Base-by-base conservation (phyloP, 2,113 vertebrate genomes). In the Passer montanus region DNA sequence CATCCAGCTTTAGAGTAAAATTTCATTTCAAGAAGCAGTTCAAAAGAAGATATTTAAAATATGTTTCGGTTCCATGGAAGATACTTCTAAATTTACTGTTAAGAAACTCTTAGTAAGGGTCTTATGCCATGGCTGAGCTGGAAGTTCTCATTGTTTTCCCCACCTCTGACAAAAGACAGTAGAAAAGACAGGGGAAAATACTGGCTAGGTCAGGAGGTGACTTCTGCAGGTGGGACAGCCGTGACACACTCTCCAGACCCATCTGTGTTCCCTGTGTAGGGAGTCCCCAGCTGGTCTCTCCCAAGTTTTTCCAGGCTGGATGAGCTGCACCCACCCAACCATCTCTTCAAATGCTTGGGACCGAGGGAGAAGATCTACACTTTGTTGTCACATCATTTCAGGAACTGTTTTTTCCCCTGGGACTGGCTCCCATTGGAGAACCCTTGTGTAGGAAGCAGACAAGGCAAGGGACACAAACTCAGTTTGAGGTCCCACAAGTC, bases 191-290 rank as follows among this genome's bases (percentile, higher is more conserved):
- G 11, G 17, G 35, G 31, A 53, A 88, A 66, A 52, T 22, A 28
- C 15, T 52, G 58, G 2, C 39, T 46, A 56, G 76, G 53, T 44
- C 27, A 68, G 44, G 33, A 89, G 53, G 30, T 72, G 84, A 41
- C 30, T 35, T 64, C 22, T 68, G 35, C 58, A 79, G 53, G 6
- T 70, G 39, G 35, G 18, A 53, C 58, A 90, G 72, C 33, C 3
- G 0, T 24, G 66, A 53, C 43, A 10, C 5, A 0, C 31, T 22
- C 33, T 79, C 30, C 53, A 83, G 37, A 59, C 17, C n/a, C 28
- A 28, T 44, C n/a, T 4, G 1, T 23, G 28, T 72, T 85, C 52
- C 28, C 6, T 2, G 3, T 21, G 0, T n/a, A 50, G 8, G 18
- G 16, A 31, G 35, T n/a, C 2, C 2, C 13, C 1, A 7, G 10